Percentiles rank a stretch among this genome's conserved stretches.
phyloP scores from a whole-genome alignment of 2,113 vertebrate genomes.

The Erythrocebus patas region DNA sequence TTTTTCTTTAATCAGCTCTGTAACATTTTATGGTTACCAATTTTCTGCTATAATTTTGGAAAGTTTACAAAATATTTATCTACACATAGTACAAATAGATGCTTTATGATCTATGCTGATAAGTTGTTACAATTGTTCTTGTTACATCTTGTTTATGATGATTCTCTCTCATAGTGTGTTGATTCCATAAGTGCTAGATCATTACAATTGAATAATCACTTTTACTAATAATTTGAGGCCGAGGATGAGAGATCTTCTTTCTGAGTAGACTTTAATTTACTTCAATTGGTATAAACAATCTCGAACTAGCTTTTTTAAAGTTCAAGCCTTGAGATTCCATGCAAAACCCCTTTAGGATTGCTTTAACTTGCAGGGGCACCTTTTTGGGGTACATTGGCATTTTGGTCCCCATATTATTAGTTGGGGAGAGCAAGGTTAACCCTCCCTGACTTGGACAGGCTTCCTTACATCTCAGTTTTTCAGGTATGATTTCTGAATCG shows the following conservation, averaged over 20 bases:
- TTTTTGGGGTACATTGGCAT: neutral
- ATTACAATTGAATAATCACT: neutral
- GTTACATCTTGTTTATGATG: neutral
- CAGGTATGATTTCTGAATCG: neutral
- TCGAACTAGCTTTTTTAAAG: neutral
- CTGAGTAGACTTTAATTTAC: neutral
- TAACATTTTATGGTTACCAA: neutral
- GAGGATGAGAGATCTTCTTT: neutral
- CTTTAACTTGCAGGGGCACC: neutral
- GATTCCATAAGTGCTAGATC: neutral
- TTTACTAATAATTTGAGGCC: neutral
- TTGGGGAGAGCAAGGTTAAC: neutral
- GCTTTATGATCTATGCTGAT: neutral
- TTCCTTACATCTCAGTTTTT: neutral
- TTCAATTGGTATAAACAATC: neutral
- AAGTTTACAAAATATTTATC: neutral
- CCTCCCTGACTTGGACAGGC: neutral
- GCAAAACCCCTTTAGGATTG: neutral
- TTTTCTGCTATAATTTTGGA: neutral
- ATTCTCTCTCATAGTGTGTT: neutral
- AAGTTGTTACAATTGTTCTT: neutral
- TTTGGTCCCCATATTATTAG: neutral
- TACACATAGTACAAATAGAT: neutral
- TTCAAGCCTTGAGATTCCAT: neutral
- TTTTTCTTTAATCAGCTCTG: neutral